Evolutionary conservation across 2,113 vertebrate genomes (phyloP), one percentile per base, ranked within the genome.

Genomic region (Bambusicola thoracicus): DNA sequence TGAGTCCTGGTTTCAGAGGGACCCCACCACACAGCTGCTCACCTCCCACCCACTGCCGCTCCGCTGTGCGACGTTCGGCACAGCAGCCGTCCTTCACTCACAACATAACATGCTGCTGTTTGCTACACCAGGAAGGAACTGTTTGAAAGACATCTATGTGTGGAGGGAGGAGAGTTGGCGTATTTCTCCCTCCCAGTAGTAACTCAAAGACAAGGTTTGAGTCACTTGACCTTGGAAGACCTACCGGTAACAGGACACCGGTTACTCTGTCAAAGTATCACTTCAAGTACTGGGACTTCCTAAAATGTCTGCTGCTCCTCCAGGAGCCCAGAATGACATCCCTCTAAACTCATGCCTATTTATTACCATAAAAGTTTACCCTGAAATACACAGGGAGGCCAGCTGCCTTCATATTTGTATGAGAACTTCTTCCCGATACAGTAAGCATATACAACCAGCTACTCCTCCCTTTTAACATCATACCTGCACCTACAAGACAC

Each of bases 271-370:
- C 75, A 25, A 75, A 93, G 92, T 73, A 85, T 73, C 78, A 74
- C 81, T 92, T 59, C 30, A 69, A 81, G 89, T 14, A 24, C 83
- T 32, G 20, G 49, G 89, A 87, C 87, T 91, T 93, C 91, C 91
- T 77, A 92, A 93, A 92, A 94, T 74, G 87, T 95, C 92, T 92
- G 78, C 94, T 91, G 92, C 91, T 67, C 82, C 70, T 25, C 81
- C 91, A 66, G 81, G 67, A 76, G 91, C 49, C 74, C 91, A 55
- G 91, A 93, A 89, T 15, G 89, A 82, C 36, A 89, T 92, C 75
- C 40, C 78, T 38, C 75, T 15, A 27, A 91, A 91, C 41, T 87
- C 78, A 81, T 84, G 78, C 58, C 77, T 82, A 27, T 69, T 80
- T 82, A 85, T 87, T 87, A 66, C 94, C 84, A 73, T 77, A 87